phyloP scores from a whole-genome alignment of 2,888 invertebrate species.

The Eupithecia centaureata region DNA sequence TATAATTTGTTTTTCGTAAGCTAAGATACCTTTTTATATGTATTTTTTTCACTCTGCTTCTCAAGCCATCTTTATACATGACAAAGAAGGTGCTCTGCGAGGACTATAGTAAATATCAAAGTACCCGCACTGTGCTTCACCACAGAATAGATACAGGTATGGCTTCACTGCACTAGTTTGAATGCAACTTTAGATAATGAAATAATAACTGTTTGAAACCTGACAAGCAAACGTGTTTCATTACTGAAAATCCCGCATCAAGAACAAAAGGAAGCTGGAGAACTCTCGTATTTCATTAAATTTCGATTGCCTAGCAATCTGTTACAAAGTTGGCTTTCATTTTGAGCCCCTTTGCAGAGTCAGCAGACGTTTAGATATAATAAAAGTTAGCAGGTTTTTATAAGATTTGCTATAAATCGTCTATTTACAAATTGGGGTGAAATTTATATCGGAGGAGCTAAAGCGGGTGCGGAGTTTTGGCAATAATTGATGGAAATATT shows the following conservation, averaged over 20 bases:
- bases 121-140: background rate
- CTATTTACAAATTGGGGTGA: background rate
- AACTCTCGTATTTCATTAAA: background rate
- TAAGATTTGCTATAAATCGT: background rate
- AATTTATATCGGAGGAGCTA: background rate
- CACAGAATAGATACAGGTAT: too few species aligned
- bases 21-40: background rate
- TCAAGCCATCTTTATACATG: background rate
- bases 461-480: background rate
- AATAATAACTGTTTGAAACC: background rate
- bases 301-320: slow-evolving; percentile 7
- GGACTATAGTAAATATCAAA: background rate
- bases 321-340: slow-evolving; percentile 3
- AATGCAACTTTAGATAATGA: slow-evolving; percentile 2
- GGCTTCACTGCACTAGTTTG: background rate
- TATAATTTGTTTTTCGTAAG: background rate
- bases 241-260: slow-evolving; percentile 4
- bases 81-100: background rate
- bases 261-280: slow-evolving; percentile 1
- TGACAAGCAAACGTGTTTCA: slow-evolving; percentile 6
- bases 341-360: background rate
- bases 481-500: background rate
- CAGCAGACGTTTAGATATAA: background rate
- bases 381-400: background rate
- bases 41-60: background rate